Conservation (phyloP, 2,797 vertebrate species). For the Columba guinea region DNA sequence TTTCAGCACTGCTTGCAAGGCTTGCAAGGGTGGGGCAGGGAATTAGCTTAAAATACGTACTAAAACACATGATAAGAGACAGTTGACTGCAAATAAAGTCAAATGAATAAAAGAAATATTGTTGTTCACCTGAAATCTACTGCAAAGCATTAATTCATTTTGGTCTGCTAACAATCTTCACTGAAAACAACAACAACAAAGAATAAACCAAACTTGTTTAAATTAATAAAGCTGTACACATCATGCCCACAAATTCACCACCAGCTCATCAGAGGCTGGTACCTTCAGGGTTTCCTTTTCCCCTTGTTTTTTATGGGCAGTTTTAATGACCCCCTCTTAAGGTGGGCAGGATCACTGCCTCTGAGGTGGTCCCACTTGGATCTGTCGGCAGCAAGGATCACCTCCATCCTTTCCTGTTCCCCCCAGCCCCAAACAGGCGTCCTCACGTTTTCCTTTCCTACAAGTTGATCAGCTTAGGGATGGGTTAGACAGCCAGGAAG, state of each 20-base stretch:
- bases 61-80: not conserved
- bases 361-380: too few species aligned
- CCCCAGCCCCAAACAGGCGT: not conserved
- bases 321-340: not conserved
- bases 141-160: not conserved
- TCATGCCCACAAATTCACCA: not conserved
- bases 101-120: not conserved
- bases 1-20: not conserved
- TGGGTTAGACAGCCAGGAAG: not conserved
- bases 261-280: not conserved
- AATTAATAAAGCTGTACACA: not conserved
- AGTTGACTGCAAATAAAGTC: not conserved
- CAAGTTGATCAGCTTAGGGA: not conserved
- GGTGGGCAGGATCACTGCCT: not conserved
- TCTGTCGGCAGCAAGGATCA: not conserved
- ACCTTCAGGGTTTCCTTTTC: not conserved
- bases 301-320: not conserved
- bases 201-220: fast-evolving
- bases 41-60: not conserved
- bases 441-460: not conserved
- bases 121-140: not conserved
- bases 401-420: too few species aligned
- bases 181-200: not conserved
- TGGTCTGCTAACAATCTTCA: not conserved
- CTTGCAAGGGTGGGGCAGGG: not conserved